Evolutionary conservation across 2,797 vertebrate species (phyloP).

Genomic region (Siniperca obscura): DNA sequence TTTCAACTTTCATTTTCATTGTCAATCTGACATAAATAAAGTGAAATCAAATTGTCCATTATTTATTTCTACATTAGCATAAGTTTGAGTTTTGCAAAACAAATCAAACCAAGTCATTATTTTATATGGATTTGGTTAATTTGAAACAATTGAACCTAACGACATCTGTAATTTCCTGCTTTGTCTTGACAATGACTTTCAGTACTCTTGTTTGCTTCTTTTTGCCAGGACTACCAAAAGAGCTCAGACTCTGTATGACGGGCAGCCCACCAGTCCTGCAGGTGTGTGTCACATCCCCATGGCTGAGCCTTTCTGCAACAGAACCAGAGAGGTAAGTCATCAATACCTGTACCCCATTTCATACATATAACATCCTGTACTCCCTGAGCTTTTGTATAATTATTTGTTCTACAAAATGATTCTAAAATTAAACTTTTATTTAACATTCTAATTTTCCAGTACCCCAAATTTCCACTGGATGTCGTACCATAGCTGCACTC

Average conservation of each 20-base stretch:
- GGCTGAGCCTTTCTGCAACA: constrained; percentile 95
- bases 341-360: neutral
- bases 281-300: constrained; percentile 96
- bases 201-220: neutral
- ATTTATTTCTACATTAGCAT: neutral
- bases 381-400: neutral
- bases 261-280: constrained; percentile 82
- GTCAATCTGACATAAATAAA: neutral
- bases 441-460: neutral
- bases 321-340: constrained; percentile 92
- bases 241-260: constrained; percentile 92
- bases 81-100: neutral
- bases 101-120: neutral
- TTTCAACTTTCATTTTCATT: neutral
- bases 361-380: neutral
- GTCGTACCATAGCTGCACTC: neutral
- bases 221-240: constrained; percentile 90
- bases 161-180: neutral
- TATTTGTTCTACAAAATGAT: neutral
- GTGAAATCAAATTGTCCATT: neutral
- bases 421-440: neutral
- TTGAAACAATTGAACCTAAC: neutral
- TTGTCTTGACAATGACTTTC: neutral
- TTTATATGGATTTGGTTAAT: neutral
- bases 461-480: neutral